Evolutionary conservation across 2,888 invertebrate species (phyloP).

Genomic region (Celastrina argiolus): DNA sequence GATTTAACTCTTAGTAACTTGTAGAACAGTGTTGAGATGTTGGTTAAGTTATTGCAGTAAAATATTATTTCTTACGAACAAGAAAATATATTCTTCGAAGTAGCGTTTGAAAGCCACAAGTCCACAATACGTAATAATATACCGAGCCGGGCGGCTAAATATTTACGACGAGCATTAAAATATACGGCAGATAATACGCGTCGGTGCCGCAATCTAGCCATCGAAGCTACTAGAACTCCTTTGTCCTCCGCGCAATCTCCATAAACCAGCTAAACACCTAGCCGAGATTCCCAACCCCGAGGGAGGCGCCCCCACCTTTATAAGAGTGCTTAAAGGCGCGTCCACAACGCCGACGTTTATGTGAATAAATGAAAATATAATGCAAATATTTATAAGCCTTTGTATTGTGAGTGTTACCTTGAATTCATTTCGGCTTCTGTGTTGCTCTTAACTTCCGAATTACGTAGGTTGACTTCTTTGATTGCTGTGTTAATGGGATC

Average conservation of each 20-base stretch:
- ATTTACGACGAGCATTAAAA: slow-evolving; percentile 27
- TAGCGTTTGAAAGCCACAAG: neutral
- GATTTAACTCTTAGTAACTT: too few relatives aligned
- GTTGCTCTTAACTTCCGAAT: slow-evolving; percentile 1
- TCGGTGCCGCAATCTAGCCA: slow-evolving; percentile 62
- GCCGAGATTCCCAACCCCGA: slow-evolving; percentile 53
- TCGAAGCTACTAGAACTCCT: slow-evolving; percentile 66
- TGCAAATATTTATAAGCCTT: slow-evolving; percentile 14
- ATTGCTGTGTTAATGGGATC: neutral
- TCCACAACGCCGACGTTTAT: slow-evolving; percentile 21
- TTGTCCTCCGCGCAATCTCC: slow-evolving; percentile 75
- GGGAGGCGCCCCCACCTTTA: slow-evolving; percentile 33
- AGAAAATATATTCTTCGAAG: neutral
- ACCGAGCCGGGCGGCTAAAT: slow-evolving; percentile 9
- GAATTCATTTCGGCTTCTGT: slow-evolving; percentile 10
- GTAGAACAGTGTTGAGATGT: neutral
- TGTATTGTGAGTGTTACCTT: slow-evolving; percentile 10
- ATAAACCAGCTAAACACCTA: slow-evolving; percentile 76
- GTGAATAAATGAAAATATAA: slow-evolving; percentile 17
- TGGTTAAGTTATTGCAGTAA: neutral
- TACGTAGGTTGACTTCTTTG: slow-evolving; percentile 5
- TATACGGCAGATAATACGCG: slow-evolving; percentile 53
- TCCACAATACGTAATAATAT: neutral
- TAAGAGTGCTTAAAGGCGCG: slow-evolving; percentile 22
- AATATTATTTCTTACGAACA: neutral